Percentiles rank a stretch among this genome's conserved stretches.
phyloP scores from a whole-genome alignment of 2,113 vertebrate genomes.

The Herpailurus yagouaroundi region DNA sequence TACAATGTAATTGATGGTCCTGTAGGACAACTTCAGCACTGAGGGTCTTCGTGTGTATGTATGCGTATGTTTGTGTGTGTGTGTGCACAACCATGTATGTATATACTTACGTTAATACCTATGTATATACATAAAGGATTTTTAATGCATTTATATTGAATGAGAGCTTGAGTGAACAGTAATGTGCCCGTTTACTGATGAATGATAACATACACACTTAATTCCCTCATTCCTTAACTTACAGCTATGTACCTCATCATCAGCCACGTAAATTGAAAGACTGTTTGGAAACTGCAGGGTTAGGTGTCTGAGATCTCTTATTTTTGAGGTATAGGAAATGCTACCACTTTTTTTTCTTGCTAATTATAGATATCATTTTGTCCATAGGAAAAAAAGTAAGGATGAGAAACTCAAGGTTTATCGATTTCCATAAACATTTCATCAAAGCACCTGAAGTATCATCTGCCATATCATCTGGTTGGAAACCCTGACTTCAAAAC shows the following conservation, averaged over 20 bases:
- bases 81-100: background rate
- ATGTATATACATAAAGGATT: background rate
- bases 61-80: background rate
- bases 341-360: background rate
- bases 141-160: background rate
- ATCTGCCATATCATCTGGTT: background rate
- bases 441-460: background rate
- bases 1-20: background rate
- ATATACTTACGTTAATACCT: background rate
- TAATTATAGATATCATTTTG: background rate
- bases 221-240: background rate
- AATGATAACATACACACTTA: background rate
- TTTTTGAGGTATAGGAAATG: background rate
- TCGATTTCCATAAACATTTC: conserved; percentile 32
- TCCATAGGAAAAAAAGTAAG: background rate
- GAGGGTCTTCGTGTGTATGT: background rate
- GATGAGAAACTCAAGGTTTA: conserved; percentile 48
- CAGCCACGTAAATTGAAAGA: background rate
- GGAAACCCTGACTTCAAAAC: conserved; percentile 41
- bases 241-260: background rate
- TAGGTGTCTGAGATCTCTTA: background rate
- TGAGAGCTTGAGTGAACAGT: background rate
- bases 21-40: background rate
- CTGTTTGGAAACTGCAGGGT: background rate
- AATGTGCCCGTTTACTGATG: background rate